These are phyloP conservation scores for Nasonia longicornis DNA, from an alignment of 1,140 invertebrate genomes.

Conservation along the genomic window DNA sequence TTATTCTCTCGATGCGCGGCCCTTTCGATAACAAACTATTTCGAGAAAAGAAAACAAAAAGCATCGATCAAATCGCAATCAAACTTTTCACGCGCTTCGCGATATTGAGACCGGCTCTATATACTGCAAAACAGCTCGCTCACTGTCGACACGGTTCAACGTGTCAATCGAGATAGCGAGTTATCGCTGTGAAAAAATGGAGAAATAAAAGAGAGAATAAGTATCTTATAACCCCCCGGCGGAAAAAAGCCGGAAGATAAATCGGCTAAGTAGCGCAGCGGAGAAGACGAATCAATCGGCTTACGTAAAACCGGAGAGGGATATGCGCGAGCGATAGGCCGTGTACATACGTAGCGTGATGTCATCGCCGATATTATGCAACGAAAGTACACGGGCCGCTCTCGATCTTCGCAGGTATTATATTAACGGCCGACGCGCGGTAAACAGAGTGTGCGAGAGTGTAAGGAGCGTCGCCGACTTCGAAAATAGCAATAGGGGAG, in stretches of 20 bases:
- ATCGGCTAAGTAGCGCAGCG: neutral
- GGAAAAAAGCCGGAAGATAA: neutral
- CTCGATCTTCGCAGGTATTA: neutral
- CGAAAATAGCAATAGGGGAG: constrained; percentile 47
- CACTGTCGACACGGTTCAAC: constrained; percentile 7
- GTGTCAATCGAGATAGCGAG: constrained; percentile 19
- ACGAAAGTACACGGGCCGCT: neutral
- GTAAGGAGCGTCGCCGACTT: neutral
- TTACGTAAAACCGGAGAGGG: constrained; percentile 9
- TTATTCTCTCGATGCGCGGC: no score
- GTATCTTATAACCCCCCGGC: neutral
- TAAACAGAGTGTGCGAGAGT: neutral
- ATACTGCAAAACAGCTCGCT: constrained; percentile 20
- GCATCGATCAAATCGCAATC: neutral
- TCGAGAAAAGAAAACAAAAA: no score
- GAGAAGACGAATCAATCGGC: neutral
- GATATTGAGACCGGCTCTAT: no score
- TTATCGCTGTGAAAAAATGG: neutral
- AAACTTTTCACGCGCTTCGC: neutral
- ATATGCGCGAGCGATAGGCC: neutral
- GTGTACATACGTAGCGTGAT: neutral
- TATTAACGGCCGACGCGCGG: neutral
- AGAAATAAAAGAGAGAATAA: neutral
- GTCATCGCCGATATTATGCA: constrained; percentile 1
- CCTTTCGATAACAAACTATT: no score